A percentile compares a stretch with the other conserved stretches of the same genome.
Conservation (phyloP, 2,888 invertebrate species). For the Ectemnius cavifrons region DNA sequence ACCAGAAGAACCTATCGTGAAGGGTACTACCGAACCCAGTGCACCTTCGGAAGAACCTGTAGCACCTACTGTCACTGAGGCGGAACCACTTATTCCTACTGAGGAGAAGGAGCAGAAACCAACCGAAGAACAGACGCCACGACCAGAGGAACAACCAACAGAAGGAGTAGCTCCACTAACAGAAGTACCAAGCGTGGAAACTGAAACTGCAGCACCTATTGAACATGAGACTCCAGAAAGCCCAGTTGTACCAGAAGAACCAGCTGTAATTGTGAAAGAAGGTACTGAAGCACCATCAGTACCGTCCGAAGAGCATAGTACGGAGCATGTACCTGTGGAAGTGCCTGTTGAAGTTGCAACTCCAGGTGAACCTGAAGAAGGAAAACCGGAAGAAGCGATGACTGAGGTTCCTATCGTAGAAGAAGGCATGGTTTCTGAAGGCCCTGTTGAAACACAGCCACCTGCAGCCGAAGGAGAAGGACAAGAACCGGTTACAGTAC, state of each 20-base stretch:
- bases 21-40: slow-evolving; percentile 23
- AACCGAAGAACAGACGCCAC: slow-evolving; percentile 38
- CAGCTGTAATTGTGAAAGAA: slow-evolving; percentile 45
- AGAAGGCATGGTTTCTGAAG: slow-evolving; percentile 16
- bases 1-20: slow-evolving; percentile 29
- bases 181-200: slow-evolving; percentile 26
- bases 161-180: slow-evolving; percentile 20
- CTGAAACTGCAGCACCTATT: slow-evolving; percentile 25
- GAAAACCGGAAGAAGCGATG: slow-evolving; percentile 35
- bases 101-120: slow-evolving; percentile 30
- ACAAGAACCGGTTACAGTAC: slow-evolving; percentile 26
- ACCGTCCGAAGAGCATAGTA: slow-evolving; percentile 38
- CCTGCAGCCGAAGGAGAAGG: slow-evolving; percentile 15
- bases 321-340: slow-evolving; percentile 23
- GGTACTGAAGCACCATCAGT: slow-evolving; percentile 42
- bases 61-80: slow-evolving; percentile 23
- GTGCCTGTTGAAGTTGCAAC: not conserved
- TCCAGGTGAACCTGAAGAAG: not conserved
- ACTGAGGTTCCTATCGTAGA: slow-evolving; percentile 32
- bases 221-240: slow-evolving; percentile 41
- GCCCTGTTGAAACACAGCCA: slow-evolving; percentile 2
- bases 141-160: slow-evolving; percentile 46
- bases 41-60: slow-evolving; percentile 24
- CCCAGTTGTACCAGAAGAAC: slow-evolving; percentile 36
- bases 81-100: slow-evolving; percentile 12